phyloP scores from a whole-genome alignment of 2,797 vertebrate species.

The Diplodus puntazzo region DNA sequence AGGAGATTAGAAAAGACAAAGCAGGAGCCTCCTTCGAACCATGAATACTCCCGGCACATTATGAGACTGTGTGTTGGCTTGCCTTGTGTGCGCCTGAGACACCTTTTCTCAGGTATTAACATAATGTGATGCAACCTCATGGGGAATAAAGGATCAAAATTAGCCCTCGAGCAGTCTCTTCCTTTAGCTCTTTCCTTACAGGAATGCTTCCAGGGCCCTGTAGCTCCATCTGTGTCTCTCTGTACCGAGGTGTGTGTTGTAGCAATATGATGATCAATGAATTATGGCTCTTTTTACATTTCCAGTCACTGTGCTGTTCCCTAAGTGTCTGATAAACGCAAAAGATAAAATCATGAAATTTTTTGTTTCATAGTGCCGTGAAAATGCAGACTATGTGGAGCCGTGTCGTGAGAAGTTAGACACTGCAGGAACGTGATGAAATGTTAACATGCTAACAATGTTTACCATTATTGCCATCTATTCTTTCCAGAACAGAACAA shows the following conservation, averaged over 20 bases:
- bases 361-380: not conserved
- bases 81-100: slow-evolving; percentile 2
- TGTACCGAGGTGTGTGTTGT: not conserved
- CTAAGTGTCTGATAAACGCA: not conserved
- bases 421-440: too few relatives aligned
- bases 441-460: too few relatives aligned
- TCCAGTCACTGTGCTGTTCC: not conserved
- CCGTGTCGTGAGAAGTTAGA: too few relatives aligned
- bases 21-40: slow-evolving; percentile 26
- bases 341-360: not conserved
- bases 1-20: slow-evolving; percentile 52
- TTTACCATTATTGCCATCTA: too few relatives aligned
- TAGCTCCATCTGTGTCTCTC: not conserved
- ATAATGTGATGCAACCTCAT: not conserved
- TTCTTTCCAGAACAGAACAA: too few relatives aligned
- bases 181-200: not conserved
- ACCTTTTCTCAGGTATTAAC: slow-evolving; percentile 9
- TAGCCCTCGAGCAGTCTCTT: not conserved
- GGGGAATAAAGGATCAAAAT: not conserved
- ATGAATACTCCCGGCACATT: slow-evolving; percentile 9
- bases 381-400: too few relatives aligned
- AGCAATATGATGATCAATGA: not conserved
- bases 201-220: not conserved
- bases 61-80: not conserved
- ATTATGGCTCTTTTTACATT: not conserved